These are phyloP conservation scores for Prionailurus bengalensis DNA, from an alignment of 2,113 vertebrate species.

Conservation along the genomic window DNA sequence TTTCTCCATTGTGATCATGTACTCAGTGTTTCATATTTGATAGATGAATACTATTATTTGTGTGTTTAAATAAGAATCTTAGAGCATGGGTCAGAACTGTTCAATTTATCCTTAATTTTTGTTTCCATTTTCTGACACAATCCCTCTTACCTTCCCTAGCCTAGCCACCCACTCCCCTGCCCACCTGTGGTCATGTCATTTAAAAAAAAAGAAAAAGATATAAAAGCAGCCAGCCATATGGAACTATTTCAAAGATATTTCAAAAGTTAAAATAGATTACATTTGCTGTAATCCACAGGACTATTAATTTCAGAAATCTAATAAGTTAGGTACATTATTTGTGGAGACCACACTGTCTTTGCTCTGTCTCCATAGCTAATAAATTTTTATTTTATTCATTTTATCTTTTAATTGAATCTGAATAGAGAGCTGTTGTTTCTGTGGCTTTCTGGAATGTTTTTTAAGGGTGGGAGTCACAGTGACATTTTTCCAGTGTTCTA, in stretches of 20 bases:
- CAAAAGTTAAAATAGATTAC: constrained; percentile 10
- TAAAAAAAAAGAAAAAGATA: background rate
- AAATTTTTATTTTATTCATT: constrained; percentile 48
- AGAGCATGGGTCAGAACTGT: background rate
- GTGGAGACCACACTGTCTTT: constrained; percentile 9
- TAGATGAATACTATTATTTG: background rate
- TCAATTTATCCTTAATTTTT: constrained; percentile 33
- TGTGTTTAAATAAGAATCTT: constrained; percentile 47
- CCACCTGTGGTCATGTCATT: background rate
- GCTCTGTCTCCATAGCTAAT: background rate
- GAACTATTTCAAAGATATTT: constrained; percentile 21
- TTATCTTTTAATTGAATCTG: background rate
- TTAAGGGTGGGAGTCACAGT: background rate
- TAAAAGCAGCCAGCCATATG: background rate
- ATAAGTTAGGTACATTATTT: background rate
- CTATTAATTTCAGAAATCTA: background rate
- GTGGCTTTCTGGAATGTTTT: background rate
- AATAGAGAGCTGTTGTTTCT: constrained; percentile 10
- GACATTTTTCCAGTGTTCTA: background rate
- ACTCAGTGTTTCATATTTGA: constrained; percentile 36
- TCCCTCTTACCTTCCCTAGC: background rate
- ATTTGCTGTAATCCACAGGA: background rate
- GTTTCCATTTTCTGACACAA: constrained; percentile 25
- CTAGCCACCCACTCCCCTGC: background rate
- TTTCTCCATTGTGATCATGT: background rate